Evolutionary conservation across 2,113 vertebrate species (phyloP).

Genomic region (Silurus meridionalis): DNA sequence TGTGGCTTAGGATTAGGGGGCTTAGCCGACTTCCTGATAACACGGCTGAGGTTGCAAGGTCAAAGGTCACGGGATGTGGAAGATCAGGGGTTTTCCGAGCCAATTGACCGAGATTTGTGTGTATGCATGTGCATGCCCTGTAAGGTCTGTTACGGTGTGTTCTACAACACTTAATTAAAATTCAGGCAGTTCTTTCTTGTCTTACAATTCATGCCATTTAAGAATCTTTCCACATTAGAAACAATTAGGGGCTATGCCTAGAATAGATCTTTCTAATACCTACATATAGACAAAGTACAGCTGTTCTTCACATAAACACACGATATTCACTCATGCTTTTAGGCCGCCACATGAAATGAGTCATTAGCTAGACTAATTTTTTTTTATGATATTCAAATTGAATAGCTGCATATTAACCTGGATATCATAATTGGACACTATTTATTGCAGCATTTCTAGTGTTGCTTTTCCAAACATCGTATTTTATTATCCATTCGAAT

Average conservation of each 20-base stretch:
- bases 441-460: background rate
- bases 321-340: background rate
- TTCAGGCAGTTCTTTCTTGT: background rate
- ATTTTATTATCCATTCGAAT: background rate
- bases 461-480: background rate
- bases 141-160: background rate
- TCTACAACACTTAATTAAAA: background rate
- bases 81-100: background rate
- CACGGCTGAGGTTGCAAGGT: conserved; percentile 60
- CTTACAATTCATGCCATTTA: background rate
- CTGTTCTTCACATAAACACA: background rate
- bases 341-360: background rate
- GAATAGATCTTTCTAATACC: background rate
- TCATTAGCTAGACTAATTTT: background rate
- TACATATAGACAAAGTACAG: background rate
- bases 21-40: conserved; percentile 65
- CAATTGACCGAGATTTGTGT: background rate
- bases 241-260: background rate
- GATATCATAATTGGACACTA: background rate
- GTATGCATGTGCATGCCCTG: background rate
- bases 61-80: conserved; percentile 53
- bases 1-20: conserved; percentile 63
- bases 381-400: background rate
- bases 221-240: background rate
- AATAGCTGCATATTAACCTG: no score